Evolutionary conservation across 2,888 invertebrate genomes (phyloP).

Genomic region (Caenorhabditis sp.): DNA sequence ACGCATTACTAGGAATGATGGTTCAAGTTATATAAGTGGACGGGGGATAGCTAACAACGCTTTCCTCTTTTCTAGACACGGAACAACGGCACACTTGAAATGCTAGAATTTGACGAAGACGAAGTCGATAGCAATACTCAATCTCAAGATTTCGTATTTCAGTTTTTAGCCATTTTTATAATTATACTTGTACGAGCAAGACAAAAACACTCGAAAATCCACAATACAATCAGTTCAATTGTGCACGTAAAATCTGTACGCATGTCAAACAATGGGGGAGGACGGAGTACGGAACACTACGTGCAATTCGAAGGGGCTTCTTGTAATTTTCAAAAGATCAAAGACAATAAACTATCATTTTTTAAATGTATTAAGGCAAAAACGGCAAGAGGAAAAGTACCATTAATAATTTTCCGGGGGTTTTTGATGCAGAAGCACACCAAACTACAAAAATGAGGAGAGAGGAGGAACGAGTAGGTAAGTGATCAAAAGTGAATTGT

Average conservation of each 20-base stretch:
- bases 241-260: constrained; percentile 9
- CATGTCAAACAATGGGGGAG: constrained; percentile 6
- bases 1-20: no score
- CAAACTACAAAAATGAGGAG: constrained; percentile 39
- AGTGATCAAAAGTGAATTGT: constrained; percentile 55
- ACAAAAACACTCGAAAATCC: not conserved
- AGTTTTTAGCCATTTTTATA: not conserved
- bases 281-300: constrained; percentile 37
- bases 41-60: not conserved
- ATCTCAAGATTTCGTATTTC: constrained; percentile 10
- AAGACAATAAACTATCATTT: no score
- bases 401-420: no score
- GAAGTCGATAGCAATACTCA: constrained; percentile 2
- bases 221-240: not conserved
- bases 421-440: no score
- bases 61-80: not conserved
- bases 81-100: constrained; percentile 12
- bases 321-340: constrained; percentile 27
- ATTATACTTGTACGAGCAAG: not conserved
- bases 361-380: no score
- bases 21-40: no score
- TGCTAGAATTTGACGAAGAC: constrained; percentile 12
- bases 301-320: constrained; percentile 21
- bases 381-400: no score
- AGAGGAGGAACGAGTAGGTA: constrained; percentile 24